phyloP scores from a whole-genome alignment of 1,140 invertebrate species.

The Leptinotarsa defecta region DNA sequence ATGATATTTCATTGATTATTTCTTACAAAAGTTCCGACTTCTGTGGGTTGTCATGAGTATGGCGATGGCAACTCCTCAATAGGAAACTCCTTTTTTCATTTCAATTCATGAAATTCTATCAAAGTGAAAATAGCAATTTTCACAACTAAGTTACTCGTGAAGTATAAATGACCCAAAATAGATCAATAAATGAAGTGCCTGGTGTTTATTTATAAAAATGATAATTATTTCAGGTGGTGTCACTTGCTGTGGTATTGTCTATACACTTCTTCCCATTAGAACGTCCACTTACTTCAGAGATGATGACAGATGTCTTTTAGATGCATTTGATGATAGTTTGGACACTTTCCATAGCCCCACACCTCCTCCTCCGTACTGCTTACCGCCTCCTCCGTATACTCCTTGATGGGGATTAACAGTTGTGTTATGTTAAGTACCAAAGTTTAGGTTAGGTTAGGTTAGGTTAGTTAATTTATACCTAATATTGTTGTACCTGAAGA shows the following conservation, averaged over 20 bases:
- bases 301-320: constrained; percentile 48
- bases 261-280: constrained; percentile 56
- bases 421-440: constrained; percentile 3
- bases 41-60: no score
- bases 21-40: no score
- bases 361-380: constrained; percentile 58
- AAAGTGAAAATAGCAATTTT: no score
- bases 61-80: no score
- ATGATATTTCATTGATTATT: no score
- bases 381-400: constrained; percentile 62
- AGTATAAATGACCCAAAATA: no score
- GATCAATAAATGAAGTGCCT: constrained; percentile 11
- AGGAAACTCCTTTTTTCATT: no score
- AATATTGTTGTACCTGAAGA: not conserved
- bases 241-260: constrained; percentile 48
- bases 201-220: not conserved
- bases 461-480: not conserved
- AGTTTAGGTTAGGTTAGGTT: not conserved
- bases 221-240: constrained; percentile 45
- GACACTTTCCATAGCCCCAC: constrained; percentile 57
- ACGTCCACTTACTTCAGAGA: constrained; percentile 50
- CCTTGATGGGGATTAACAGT: constrained; percentile 50
- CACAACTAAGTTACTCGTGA: no score
- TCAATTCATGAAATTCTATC: no score
- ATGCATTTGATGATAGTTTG: constrained; percentile 56